Percentiles rank a stretch among this genome's conserved stretches.
Conservation (phyloP, 2,888 invertebrate species). For the Philereme transversata region DNA sequence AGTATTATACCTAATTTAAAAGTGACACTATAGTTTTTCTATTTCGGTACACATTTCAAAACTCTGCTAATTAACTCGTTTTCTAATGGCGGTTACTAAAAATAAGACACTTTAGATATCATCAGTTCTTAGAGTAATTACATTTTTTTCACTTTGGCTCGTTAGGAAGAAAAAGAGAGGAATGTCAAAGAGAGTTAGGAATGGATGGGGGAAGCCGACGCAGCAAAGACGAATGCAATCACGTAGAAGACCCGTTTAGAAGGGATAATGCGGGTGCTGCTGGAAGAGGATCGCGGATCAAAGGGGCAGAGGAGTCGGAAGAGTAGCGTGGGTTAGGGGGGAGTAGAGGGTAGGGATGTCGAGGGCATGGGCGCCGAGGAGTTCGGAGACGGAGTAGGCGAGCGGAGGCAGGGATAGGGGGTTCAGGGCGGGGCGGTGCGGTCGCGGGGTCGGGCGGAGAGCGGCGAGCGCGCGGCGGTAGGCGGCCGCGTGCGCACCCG, state of each 20-base stretch:
- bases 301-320: conserved; percentile 77
- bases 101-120: conserved; percentile 81
- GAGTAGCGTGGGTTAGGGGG: conserved; percentile 88
- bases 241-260: conserved; percentile 49
- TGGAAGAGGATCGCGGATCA: conserved; percentile 82
- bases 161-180: conserved; percentile 59
- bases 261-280: conserved; percentile 78
- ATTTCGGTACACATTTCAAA: conserved; percentile 76
- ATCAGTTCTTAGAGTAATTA: conserved; percentile 67
- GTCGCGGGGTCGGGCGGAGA: conserved; percentile 71
- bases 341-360: conserved; percentile 88
- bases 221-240: conserved; percentile 53
- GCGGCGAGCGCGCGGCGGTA: conserved; percentile 76
- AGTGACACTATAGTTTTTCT: conserved; percentile 70
- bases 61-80: conserved; percentile 78
- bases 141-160: conserved; percentile 56
- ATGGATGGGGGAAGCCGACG: conserved; percentile 58
- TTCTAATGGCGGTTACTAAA: conserved; percentile 79
- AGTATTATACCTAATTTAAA: conserved; percentile 49
- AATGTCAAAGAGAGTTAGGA: conserved; percentile 71
- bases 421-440: conserved; percentile 67
- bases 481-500: conserved; percentile 65
- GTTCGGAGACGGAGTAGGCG: conserved; percentile 80
- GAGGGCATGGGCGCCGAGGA: conserved; percentile 87
- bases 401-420: conserved; percentile 73